Conservation (phyloP, 2,797 vertebrate species). For the Philypnodon macrostomus region DNA sequence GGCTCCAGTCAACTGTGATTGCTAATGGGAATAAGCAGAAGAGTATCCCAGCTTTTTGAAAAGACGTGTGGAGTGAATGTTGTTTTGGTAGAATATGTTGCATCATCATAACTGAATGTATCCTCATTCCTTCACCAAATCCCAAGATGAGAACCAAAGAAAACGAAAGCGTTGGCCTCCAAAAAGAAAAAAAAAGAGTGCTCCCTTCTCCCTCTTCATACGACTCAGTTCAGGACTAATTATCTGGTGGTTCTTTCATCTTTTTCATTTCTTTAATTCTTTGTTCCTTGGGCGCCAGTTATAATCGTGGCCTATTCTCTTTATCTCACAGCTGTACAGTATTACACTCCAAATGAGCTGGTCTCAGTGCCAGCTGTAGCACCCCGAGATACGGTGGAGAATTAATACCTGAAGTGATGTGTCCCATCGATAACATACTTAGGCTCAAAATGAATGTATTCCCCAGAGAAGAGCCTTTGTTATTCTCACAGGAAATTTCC, state of each 20-base stretch:
- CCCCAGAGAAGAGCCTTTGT: conserved; percentile 43
- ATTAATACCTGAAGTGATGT: conserved; percentile 67
- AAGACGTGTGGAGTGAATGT: neutral
- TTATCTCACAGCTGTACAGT: conserved; percentile 63
- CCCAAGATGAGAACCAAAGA: conserved; percentile 32
- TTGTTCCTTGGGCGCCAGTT: conserved; percentile 40
- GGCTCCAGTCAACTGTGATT: too few relatives aligned
- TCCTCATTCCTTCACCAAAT: conserved; percentile 22
- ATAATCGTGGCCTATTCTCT: conserved; percentile 54
- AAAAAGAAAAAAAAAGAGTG: conserved; percentile 23
- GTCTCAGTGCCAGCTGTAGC: conserved; percentile 44
- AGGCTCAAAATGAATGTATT: conserved; percentile 42
- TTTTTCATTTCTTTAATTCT: conserved; percentile 61
- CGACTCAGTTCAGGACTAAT: conserved; percentile 58
- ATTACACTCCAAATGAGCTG: conserved; percentile 61
- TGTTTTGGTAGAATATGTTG: conserved; percentile 16
- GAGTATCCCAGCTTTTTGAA: too few relatives aligned
- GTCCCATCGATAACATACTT: conserved; percentile 47
- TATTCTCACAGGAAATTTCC: conserved; percentile 26
- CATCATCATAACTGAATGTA: conserved; percentile 42
- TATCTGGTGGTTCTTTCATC: conserved; percentile 68
- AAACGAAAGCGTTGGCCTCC: conserved; percentile 28
- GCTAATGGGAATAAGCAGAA: too few relatives aligned
- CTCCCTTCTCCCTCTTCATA: conserved; percentile 32
- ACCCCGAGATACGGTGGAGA: conserved; percentile 58